A percentile compares a stretch with the other conserved stretches of the same genome.
Conservation (phyloP, 2,113 vertebrate species). For the Chinchilla lanigera region DNA sequence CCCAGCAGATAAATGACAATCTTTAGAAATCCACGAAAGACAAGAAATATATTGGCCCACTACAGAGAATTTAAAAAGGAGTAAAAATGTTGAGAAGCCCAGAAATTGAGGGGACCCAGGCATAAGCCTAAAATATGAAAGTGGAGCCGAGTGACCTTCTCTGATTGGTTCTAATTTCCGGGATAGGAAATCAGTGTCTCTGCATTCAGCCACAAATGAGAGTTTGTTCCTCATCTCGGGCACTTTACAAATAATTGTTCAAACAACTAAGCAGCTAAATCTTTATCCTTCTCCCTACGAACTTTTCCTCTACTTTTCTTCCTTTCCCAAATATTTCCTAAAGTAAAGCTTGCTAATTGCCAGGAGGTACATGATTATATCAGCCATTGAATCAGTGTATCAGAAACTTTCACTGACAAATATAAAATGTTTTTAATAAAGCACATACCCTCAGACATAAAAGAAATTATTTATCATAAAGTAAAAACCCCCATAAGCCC, state of each 20-base stretch:
- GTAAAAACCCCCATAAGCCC: conserved; percentile 45
- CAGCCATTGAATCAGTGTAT: conserved; percentile 18
- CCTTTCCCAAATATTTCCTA: conserved; percentile 41
- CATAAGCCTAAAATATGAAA: conserved; percentile 3
- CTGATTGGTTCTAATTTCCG: conserved; percentile 26
- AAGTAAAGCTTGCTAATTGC: conserved; percentile 53
- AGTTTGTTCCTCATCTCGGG: not conserved
- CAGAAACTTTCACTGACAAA: conserved; percentile 61
- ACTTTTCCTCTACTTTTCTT: conserved; percentile 31
- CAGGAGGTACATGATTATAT: conserved; percentile 1
- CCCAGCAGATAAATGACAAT: conserved; percentile 22
- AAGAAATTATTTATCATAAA: conserved; percentile 64
- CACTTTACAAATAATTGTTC: conserved; percentile 38
- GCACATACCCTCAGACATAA: conserved; percentile 43
- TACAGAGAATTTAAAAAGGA: not conserved
- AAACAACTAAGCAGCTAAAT: not conserved
- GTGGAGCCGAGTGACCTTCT: not conserved
- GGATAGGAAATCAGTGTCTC: conserved; percentile 41
- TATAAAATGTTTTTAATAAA: conserved; percentile 74
- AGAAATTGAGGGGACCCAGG: not conserved
- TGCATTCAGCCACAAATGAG: conserved; percentile 30
- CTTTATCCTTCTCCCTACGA: not conserved
- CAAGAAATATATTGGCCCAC: not conserved
- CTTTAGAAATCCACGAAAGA: conserved; percentile 21
- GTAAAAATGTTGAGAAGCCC: not conserved